Conservation (phyloP, 1,140 invertebrate genomes). For the Vanessa atalanta region DNA sequence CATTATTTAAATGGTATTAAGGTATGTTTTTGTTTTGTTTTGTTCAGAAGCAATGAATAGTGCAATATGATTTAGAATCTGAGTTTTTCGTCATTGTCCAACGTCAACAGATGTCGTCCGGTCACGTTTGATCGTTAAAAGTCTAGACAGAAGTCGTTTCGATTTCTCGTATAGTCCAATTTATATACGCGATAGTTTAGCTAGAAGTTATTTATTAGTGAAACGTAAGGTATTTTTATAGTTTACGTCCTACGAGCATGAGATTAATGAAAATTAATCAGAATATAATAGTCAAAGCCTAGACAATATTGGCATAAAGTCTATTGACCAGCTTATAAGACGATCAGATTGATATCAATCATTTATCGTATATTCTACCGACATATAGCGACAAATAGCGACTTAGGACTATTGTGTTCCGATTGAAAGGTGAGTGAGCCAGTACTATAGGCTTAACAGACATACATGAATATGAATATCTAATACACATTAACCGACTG, state of each 20-base stretch:
- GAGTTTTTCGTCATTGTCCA: constrained; percentile 26
- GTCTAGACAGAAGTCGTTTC: constrained; percentile 59
- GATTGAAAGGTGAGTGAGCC: no score
- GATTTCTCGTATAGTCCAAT: constrained; percentile 52
- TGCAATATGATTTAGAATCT: constrained; percentile 13
- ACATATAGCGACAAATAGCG: no score
- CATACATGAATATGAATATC: no score
- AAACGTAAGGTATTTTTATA: constrained; percentile 10
- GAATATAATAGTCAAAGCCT: no score
- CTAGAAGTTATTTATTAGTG: constrained; percentile 5
- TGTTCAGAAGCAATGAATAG: constrained; percentile 20
- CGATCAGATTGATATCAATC: no score
- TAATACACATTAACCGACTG: no score
- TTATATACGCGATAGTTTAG: constrained; percentile 19
- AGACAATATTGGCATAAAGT: no score
- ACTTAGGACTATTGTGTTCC: no score
- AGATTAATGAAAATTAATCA: no score
- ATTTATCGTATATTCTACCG: no score
- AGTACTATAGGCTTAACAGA: no score
- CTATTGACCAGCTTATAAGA: no score
- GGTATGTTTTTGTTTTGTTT: background rate
- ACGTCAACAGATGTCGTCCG: constrained; percentile 35
- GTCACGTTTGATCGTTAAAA: constrained; percentile 55
- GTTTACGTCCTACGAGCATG: constrained; percentile 2
- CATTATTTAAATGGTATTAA: background rate